phyloP scores from a whole-genome alignment of 2,888 invertebrate genomes.

The Agapetus fuscipes region DNA sequence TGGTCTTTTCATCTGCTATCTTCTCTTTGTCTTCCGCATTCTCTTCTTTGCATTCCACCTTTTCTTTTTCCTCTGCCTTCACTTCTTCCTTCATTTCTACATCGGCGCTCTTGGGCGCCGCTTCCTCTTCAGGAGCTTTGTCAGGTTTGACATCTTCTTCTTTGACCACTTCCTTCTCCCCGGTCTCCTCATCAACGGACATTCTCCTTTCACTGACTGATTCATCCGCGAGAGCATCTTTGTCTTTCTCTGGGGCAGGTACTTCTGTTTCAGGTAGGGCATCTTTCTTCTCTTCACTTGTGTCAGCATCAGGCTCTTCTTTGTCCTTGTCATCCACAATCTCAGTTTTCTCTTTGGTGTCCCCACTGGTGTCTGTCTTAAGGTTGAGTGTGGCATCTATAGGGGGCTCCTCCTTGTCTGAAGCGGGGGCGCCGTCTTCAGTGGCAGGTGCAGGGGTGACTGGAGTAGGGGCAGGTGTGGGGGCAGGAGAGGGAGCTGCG shows the following conservation, averaged over 20 bases:
- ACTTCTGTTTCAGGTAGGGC: constrained; percentile 21
- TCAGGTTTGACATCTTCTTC: constrained; percentile 23
- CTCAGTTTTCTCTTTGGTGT: constrained; percentile 34
- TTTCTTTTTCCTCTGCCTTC: constrained; percentile 26
- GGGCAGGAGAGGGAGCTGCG: constrained; percentile 37
- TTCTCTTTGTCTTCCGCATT: constrained; percentile 27
- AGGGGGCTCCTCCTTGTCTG: too few relatives aligned
- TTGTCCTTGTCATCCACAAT: constrained; percentile 23
- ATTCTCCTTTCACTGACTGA: constrained; percentile 27
- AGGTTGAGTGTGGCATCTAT: too few relatives aligned
- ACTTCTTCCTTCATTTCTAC: too few relatives aligned
- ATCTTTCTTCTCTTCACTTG: constrained; percentile 25
- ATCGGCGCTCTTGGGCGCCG: constrained; percentile 23
- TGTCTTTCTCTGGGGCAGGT: constrained; percentile 18
- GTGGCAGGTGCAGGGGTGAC: constrained; percentile 30
- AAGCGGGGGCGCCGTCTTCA: too few relatives aligned
- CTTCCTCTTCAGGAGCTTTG: too few relatives aligned
- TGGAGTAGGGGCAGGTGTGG: constrained; percentile 29
- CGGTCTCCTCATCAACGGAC: constrained; percentile 27
- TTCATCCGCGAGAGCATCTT: constrained; percentile 20
- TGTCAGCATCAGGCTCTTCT: constrained; percentile 20
- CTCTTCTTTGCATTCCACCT: constrained; percentile 32
- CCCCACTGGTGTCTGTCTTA: constrained; percentile 22
- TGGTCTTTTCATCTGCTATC: constrained; percentile 23
- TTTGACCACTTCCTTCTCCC: constrained; percentile 28